Percentiles rank a stretch among this genome's conserved stretches.
Evolutionary conservation across 2,888 invertebrate genomes (phyloP).

Genomic region (Dioctria linearis): DNA sequence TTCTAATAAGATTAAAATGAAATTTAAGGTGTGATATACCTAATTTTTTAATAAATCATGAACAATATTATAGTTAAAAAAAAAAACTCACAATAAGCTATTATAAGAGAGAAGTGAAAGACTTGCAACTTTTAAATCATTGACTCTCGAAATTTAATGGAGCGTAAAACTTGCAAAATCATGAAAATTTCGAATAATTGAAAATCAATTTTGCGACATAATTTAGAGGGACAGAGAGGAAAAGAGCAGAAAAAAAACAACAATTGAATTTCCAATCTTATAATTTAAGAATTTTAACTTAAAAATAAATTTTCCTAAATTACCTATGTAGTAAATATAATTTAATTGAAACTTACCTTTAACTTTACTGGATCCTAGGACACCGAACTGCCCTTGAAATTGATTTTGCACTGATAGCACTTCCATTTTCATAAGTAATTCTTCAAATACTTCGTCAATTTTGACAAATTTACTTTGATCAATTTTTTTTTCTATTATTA

Average conservation of each 20-base stretch:
- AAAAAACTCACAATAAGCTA: too few relatives aligned
- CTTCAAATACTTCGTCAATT: constrained; percentile 67
- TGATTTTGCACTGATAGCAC: constrained; percentile 84
- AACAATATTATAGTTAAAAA: too few relatives aligned
- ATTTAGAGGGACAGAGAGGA: background rate
- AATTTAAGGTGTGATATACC: too few relatives aligned
- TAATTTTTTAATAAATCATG: too few relatives aligned
- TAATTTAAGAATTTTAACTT: too few relatives aligned
- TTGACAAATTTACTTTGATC: constrained; percentile 59
- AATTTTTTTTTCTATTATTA: background rate
- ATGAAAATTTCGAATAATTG: background rate
- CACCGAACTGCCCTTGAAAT: constrained; percentile 82
- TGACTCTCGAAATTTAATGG: too few relatives aligned
- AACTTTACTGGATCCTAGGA: constrained; percentile 73
- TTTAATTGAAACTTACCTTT: constrained; percentile 74
- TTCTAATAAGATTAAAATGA: too few relatives aligned
- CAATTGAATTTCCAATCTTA: too few relatives aligned
- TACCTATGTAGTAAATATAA: too few relatives aligned
- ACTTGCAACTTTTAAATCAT: too few relatives aligned
- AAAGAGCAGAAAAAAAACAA: background rate
- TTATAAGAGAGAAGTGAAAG: too few relatives aligned
- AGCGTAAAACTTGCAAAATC: too few relatives aligned
- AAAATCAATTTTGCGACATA: background rate
- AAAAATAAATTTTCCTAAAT: background rate
- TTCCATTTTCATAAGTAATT: constrained; percentile 78